Evolutionary conservation across 1,140 invertebrate species (phyloP), one percentile per base, ranked within the genome.

Genomic region (Drosophila ambigua): DNA sequence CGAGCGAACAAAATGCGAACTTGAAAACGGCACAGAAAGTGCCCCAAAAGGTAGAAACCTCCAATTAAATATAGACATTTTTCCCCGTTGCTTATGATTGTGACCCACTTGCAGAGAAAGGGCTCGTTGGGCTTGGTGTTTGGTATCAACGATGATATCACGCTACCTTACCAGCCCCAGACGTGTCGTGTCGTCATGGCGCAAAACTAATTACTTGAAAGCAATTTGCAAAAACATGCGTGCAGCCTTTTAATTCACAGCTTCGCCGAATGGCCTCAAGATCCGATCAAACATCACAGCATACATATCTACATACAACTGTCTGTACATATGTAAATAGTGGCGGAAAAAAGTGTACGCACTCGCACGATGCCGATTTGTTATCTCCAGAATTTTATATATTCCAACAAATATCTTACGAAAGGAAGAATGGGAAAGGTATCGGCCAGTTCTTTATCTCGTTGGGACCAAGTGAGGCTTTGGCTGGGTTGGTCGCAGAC

Each of bases 121-220:
- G 57, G 62, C 52, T 63, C 35, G 41, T 57, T 51, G 71, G 61
- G 52, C 23, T 73, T 60, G 46, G 23, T 51, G 26, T 6, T 46
- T 59, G 23, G 20, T 49, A 54, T 59, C 51, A 55, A 65, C 72
- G 51, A 57, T 83, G 78, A 82, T 76, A 88, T 88, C 75, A 87
- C 63, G 20, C 24, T 61, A 41, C 24, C 50, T 44, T 52, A 41
- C 24, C 50, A 26, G 15, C 39, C 23, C 54, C 52, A 72, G 35
- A 45, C 49, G 28, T 43, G 26, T 15, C 31, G 62, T 75, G 69
- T 49, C 44, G 62, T 57, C 72, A 82, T 63, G 45, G 41, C 26
- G 15, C 49, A 73, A 74, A 87, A 65, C 64, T 81, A 87, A 81
- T 81, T 85, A 87, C 55, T 68, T 63, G 48, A 80, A 60, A 61